Base-by-base conservation (phyloP, 2,113 vertebrate species). In the Odontesthes bonariensis region DNA sequence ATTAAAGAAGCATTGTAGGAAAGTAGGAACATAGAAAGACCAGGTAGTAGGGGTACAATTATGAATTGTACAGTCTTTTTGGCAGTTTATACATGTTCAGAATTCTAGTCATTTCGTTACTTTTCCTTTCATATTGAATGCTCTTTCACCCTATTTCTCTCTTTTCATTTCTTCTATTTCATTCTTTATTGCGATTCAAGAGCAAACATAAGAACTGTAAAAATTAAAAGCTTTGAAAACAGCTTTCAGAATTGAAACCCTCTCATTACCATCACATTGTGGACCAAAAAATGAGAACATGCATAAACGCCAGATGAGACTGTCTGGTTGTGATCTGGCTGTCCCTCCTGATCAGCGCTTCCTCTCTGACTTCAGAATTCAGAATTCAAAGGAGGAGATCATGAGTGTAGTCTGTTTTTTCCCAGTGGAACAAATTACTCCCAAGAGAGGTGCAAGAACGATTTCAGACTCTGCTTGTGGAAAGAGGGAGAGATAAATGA, bases 321-420 rank as follows among this genome's bases (percentile, higher is more conserved):
- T 6, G 8, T 31, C 13, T 10, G 12, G 56, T 31, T 61, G 23
- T 22, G 57, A 35, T 64, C 11, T 0, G 16, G 33, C 17, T 56
- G 19, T 32, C 35, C 13, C 51, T 23, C 9, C 58, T 52, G 35
- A 69, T 63, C 17, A 31, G 5, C 31, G 27, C 40, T 16, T 23
- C 32, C 12, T 49, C 13, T 20, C 32, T 8, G 59, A 69, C 40
- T 19, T 20, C 1, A 22, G n/a, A 23, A n/a, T 33, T 14, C 22
- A 60, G 10, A 67, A n/a, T 7, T 53, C 27, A 32, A 22, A 33
- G 44, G 47, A 70, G 22, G 33, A 66, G 20, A 56, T 42, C 71
- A 38, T 0, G 16, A 31, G 7, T 20, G 31, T 31, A 0, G 16
- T 75, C 20, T 17, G 1, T 16, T 31, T 44, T n/a, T 52, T 57